A percentile compares a stretch with the other conserved stretches of the same genome.
phyloP scores from a whole-genome alignment of 2,888 invertebrate genomes.

The Rhagophthalmus giganteus region DNA sequence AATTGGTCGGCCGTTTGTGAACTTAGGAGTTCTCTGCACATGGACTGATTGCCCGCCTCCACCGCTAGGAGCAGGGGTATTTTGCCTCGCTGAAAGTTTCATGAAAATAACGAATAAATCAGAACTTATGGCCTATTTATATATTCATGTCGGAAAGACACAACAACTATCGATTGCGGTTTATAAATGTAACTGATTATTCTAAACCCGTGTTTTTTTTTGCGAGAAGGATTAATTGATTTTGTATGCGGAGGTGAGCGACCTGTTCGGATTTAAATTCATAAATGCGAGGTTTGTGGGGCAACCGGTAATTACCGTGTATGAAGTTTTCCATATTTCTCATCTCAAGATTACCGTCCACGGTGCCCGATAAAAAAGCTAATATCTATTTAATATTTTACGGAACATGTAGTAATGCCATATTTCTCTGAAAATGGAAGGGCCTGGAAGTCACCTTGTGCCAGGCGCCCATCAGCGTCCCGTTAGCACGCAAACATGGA shows the following conservation, averaged over 20 bases:
- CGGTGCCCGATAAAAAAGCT: constrained; percentile 3
- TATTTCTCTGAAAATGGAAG: constrained; percentile 17
- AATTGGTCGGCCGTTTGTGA: constrained; percentile 88
- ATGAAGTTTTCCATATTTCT: neutral
- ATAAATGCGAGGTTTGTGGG: constrained; percentile 11
- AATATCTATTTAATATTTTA: constrained; percentile 8
- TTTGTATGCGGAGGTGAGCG: constrained; percentile 9
- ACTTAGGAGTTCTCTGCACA: constrained; percentile 89
- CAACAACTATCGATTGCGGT: neutral
- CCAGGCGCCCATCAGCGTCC: constrained; percentile 33
- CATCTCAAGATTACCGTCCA: neutral
- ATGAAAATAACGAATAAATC: constrained; percentile 17
- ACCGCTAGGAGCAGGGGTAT: constrained; percentile 92
- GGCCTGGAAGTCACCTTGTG: constrained; percentile 29
- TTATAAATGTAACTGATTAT: no score
- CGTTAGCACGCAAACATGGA: constrained; percentile 36
- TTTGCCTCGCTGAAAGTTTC: constrained; percentile 78
- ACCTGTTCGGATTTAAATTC: constrained; percentile 12
- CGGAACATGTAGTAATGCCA: constrained; percentile 7
- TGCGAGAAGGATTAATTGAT: neutral
- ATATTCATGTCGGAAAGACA: constrained; percentile 13
- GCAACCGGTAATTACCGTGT: neutral
- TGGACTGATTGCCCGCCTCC: constrained; percentile 93
- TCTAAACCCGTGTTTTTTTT: no score
- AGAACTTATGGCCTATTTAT: constrained; percentile 8